These are phyloP conservation scores for Drosophila paramelanica DNA, from an alignment of 2,888 invertebrate species.

Conservation along the genomic window DNA sequence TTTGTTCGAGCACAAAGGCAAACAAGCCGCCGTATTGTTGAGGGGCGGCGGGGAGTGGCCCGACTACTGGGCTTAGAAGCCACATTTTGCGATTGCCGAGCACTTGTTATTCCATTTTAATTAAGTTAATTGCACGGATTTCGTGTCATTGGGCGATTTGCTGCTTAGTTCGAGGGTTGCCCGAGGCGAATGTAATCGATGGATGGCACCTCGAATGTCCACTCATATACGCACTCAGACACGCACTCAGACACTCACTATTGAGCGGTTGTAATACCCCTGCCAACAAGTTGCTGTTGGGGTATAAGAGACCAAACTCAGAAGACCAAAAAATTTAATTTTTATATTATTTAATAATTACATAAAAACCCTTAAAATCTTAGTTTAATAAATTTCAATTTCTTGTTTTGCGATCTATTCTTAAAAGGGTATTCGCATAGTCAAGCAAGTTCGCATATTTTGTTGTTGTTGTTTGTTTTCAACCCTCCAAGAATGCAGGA, in stretches of 20 bases:
- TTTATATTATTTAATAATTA: no score
- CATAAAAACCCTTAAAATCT: no score
- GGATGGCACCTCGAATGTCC: conserved; percentile 60
- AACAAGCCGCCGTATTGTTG: conserved; percentile 35
- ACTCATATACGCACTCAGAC: conserved; percentile 53
- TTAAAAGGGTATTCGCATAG: conserved; percentile 21
- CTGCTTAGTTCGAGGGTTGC: conserved; percentile 47
- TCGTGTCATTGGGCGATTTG: conserved; percentile 66
- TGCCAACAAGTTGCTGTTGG: rapidly evolving
- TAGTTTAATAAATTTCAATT: no score
- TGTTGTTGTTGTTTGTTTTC: conserved; percentile 21
- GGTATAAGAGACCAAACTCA: background rate
- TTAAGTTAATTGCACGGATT: conserved; percentile 84
- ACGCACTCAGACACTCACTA: conserved; percentile 40
- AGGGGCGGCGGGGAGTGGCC: background rate
- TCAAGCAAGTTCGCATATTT: background rate
- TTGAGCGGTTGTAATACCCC: conserved; percentile 33
- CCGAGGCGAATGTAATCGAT: conserved; percentile 57
- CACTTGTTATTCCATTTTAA: conserved; percentile 84
- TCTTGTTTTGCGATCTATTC: background rate
- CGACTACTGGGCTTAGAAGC: conserved; percentile 23
- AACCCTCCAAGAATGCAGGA: conserved; percentile 49
- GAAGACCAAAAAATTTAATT: no score
- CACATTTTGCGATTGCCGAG: conserved; percentile 52
- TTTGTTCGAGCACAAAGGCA: conserved; percentile 70